These are phyloP conservation scores for Actinia equina DNA, from an alignment of 64 coral and sea anemone species.

Conservation along the genomic window DNA sequence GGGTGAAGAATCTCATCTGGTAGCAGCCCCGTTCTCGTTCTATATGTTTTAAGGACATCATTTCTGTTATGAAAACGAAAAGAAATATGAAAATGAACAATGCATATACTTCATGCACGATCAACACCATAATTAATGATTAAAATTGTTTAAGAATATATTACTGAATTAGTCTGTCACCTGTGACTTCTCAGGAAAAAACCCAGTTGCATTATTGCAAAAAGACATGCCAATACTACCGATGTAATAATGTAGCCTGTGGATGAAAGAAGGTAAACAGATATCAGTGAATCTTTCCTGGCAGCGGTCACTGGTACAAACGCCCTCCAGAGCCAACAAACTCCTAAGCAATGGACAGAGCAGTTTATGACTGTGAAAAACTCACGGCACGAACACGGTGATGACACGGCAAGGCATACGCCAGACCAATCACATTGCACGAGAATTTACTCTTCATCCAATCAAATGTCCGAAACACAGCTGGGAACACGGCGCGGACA, in stretches of 20 bases:
- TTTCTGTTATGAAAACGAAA: background rate
- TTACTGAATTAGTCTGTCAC: background rate
- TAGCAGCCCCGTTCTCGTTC: background rate
- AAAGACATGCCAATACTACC: background rate
- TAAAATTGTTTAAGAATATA: background rate
- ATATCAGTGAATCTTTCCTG: too few species aligned
- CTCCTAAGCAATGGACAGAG: too few species aligned
- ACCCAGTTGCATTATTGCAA: background rate
- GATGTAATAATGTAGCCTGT: background rate
- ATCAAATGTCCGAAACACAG: too few species aligned
- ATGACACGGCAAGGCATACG: too few species aligned
- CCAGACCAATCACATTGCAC: too few species aligned
- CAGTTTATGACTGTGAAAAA: too few species aligned
- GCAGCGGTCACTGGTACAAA: too few species aligned
- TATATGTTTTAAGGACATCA: background rate
- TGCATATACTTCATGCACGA: background rate
- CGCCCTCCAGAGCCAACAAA: too few species aligned
- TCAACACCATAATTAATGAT: too few species aligned
- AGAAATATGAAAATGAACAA: background rate
- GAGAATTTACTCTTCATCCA: too few species aligned
- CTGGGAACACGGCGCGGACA: too few species aligned
- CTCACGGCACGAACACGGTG: too few species aligned
- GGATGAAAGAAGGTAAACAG: background rate
- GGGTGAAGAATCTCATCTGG: background rate
- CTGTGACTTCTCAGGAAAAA: background rate